phyloP scores from a whole-genome alignment of 2,888 invertebrate genomes.

The Brachypalpus laphriformis region DNA sequence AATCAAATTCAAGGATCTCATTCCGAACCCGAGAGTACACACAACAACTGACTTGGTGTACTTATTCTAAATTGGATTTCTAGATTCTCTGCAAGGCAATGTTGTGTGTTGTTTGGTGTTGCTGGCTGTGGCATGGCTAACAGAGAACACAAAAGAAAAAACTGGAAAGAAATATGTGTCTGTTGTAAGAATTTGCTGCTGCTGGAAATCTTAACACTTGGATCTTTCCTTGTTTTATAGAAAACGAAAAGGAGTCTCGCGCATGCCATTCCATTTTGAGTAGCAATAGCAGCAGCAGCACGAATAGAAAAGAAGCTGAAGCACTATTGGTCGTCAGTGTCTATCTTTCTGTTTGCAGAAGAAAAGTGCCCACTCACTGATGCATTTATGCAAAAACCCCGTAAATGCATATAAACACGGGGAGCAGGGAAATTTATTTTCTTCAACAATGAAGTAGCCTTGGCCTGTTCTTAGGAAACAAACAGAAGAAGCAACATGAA shows the following conservation, averaged over 20 bases:
- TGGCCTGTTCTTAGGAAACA: not conserved
- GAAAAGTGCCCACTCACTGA: slow-evolving; percentile 1
- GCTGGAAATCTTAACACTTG: slow-evolving; percentile 63
- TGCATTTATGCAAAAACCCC: slow-evolving; percentile 44
- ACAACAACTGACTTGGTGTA: slow-evolving; percentile 26
- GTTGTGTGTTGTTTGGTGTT: not conserved
- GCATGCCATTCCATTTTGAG: slow-evolving; percentile 44
- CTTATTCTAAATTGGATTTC: slow-evolving; percentile 65
- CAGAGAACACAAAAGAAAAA: not conserved
- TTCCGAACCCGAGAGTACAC: slow-evolving; percentile 18
- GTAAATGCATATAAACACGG: not conserved
- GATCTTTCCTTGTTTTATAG: slow-evolving; percentile 51
- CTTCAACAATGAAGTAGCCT: slow-evolving; percentile 38
- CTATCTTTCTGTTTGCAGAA: slow-evolving; percentile 64
- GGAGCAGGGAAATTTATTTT: slow-evolving; percentile 41
- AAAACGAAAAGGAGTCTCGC: slow-evolving; percentile 35
- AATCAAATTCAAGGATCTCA: slow-evolving; percentile 81
- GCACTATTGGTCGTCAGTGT: slow-evolving; percentile 50
- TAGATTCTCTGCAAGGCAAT: slow-evolving; percentile 22
- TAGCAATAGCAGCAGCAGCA: not conserved
- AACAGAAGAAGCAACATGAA: not conserved
- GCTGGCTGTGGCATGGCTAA: not conserved
- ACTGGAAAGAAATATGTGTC: slow-evolving; percentile 31
- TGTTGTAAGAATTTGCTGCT: slow-evolving; percentile 25
- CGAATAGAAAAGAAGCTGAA: slow-evolving; percentile 4